These are phyloP conservation scores for Drosophila dives DNA, from an alignment of 2,888 invertebrate genomes.

Conservation along the genomic window DNA sequence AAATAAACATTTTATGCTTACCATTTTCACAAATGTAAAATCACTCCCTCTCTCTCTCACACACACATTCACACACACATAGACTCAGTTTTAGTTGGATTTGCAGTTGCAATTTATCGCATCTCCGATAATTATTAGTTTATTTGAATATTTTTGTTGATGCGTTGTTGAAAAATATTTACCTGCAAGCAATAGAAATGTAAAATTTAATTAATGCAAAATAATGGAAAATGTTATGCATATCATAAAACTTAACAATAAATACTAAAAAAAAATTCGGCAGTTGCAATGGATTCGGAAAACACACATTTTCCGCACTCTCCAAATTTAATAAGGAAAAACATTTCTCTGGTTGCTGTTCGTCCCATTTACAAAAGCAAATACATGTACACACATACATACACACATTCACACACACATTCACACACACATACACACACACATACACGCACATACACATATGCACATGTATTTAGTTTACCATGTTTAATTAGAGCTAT, in stretches of 20 bases:
- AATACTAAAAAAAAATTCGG: not conserved
- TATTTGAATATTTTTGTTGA: not conserved
- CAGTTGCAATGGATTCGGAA: not conserved
- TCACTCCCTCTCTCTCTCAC: not conserved
- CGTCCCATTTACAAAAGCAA: not conserved
- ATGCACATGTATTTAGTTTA: not conserved
- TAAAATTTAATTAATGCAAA: conserved; percentile 18
- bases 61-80: not conserved
- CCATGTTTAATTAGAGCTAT: conserved; percentile 16
- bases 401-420: not conserved
- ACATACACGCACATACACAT: not conserved
- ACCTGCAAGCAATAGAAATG: conserved; percentile 53
- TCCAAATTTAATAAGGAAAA: not conserved
- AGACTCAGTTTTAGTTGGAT: too few species aligned
- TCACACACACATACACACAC: not conserved
- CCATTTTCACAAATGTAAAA: conserved; percentile 1
- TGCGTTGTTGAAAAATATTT: conserved; percentile 26
- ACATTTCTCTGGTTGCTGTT: not conserved
- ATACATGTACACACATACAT: not conserved
- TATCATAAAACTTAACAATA: conserved; percentile 1
- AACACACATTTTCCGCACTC: conserved; percentile 15
- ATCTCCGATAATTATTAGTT: not conserved
- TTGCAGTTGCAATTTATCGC: not conserved
- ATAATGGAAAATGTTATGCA: conserved; percentile 26
- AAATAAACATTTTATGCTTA: conserved; percentile 34